Evolutionary conservation across 2,888 invertebrate genomes (phyloP).

Genomic region (Meghimatium bilineatum): DNA sequence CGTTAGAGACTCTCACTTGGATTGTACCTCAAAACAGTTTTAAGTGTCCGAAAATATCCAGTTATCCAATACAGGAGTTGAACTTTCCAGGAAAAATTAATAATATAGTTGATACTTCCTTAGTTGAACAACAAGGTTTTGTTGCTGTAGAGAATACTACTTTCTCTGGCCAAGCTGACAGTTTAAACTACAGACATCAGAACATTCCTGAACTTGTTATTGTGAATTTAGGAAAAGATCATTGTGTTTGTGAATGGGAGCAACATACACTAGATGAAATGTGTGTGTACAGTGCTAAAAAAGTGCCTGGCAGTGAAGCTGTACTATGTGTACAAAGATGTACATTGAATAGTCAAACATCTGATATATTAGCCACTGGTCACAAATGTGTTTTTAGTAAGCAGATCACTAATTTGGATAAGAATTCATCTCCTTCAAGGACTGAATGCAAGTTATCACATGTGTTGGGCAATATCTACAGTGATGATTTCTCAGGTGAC

Average conservation of each 20-base stretch:
- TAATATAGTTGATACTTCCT: neutral
- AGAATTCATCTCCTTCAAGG: neutral
- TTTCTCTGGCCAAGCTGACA: neutral
- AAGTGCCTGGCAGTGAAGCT: neutral
- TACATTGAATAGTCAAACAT: too few relatives aligned
- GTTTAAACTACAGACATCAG: neutral
- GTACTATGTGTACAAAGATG: neutral
- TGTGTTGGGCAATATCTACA: neutral
- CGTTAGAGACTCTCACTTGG: neutral
- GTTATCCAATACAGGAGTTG: neutral
- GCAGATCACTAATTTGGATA: neutral
- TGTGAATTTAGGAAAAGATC: slow-evolving; percentile 18
- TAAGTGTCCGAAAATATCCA: neutral
- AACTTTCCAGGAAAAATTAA: neutral
- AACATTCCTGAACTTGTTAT: slow-evolving; percentile 28
- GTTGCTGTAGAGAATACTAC: neutral
- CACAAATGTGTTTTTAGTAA: neutral
- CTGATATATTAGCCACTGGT: neutral
- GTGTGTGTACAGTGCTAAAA: neutral
- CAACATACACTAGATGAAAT: neutral
- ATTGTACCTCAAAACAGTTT: neutral
- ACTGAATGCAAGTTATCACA: neutral
- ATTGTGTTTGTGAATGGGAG: neutral
- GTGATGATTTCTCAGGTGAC: neutral
- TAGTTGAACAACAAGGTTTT: neutral